Percentiles rank a stretch among this genome's conserved stretches.
Evolutionary conservation across 1,140 invertebrate genomes (phyloP).

Genomic region (Venturia canescens): DNA sequence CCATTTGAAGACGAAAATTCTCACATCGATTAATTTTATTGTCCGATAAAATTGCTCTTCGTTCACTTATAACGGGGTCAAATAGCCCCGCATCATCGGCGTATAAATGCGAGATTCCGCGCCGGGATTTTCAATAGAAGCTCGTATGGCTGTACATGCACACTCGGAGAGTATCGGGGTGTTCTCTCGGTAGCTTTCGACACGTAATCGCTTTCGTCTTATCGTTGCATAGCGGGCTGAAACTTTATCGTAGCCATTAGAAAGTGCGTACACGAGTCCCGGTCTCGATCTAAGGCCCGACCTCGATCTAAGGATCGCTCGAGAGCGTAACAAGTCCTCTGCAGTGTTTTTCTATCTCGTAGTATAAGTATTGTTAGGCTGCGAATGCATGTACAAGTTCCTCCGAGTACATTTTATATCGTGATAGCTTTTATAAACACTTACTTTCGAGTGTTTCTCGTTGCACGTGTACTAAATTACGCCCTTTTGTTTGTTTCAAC

Average conservation of each 20-base stretch:
- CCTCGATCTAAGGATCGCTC: neutral
- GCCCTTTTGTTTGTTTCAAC: neutral
- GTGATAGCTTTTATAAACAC: neutral
- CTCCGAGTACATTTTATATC: neutral
- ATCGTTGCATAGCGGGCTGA: slow-evolving; percentile 29
- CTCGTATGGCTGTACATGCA: neutral
- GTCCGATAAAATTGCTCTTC: too few relatives aligned
- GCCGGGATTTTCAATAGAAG: neutral
- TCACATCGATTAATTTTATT: too few relatives aligned
- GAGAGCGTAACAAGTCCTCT: slow-evolving; percentile 15
- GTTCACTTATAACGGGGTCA: too few relatives aligned
- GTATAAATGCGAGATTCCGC: neutral
- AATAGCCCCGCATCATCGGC: neutral
- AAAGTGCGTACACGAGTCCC: slow-evolving; percentile 33
- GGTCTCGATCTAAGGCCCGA: neutral
- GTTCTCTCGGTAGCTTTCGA: slow-evolving; percentile 7
- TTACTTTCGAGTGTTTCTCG: neutral
- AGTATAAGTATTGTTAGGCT: neutral
- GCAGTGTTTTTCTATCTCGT: neutral
- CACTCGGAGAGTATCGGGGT: neutral
- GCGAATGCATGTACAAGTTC: neutral
- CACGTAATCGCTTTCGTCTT: slow-evolving; percentile 10
- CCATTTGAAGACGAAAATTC: too few relatives aligned
- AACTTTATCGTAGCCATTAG: slow-evolving; percentile 41
- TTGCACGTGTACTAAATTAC: neutral